A percentile compares a stretch with the other conserved stretches of the same genome.
Evolutionary conservation across 2,797 vertebrate genomes (phyloP).

Genomic region (Triplophysa bombifrons): DNA sequence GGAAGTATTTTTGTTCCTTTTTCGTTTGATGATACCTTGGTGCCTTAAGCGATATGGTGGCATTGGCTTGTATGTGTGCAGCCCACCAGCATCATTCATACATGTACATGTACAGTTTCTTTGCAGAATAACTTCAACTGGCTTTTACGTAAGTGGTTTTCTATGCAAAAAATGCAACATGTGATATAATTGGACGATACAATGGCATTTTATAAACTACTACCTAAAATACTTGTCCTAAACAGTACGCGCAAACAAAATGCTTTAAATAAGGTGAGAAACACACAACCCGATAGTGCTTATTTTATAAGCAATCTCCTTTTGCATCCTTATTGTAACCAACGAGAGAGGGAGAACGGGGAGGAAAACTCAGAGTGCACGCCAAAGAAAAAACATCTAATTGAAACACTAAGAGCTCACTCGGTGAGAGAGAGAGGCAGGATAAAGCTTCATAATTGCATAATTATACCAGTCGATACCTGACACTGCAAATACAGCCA

Average conservation of each 20-base stretch:
- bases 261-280: conserved; percentile 41
- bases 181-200: not conserved
- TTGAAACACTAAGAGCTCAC: conserved; percentile 69
- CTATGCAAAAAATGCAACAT: too few species aligned
- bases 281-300: conserved; percentile 42
- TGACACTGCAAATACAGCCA: conserved; percentile 75
- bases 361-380: conserved; percentile 27
- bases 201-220: not conserved
- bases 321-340: conserved; percentile 45
- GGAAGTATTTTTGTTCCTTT: not conserved
- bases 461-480: conserved; percentile 83
- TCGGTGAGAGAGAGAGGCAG: conserved; percentile 62
- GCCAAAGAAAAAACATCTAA: conserved; percentile 61
- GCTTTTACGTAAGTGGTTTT: too few species aligned
- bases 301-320: conserved; percentile 42
- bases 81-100: too few species aligned
- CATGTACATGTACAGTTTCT: too few species aligned
- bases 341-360: conserved; percentile 21
- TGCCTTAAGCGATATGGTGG: too few species aligned
- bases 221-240: not conserved
- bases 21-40: not conserved
- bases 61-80: too few species aligned
- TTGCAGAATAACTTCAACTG: too few species aligned
- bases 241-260: conserved; percentile 7
- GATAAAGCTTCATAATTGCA: conserved; percentile 83